Evolutionary conservation across 92 coral and sea anemone genomes (phyloP).

Genomic region (Parazoanthus darwini): DNA sequence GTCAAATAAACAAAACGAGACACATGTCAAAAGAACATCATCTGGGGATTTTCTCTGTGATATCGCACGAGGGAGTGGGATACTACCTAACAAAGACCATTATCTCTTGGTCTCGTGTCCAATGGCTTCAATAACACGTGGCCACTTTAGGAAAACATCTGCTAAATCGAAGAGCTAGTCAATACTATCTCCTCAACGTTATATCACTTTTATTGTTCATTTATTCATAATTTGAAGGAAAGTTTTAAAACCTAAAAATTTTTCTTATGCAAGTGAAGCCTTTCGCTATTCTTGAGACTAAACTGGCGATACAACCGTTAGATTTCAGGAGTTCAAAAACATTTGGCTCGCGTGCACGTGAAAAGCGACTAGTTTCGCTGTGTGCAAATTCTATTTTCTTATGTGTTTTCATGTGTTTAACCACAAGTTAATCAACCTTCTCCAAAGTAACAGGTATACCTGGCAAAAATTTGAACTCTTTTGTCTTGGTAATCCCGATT

Average conservation of each 20-base stretch:
- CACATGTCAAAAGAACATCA: conserved; percentile 37
- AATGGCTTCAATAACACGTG: conserved; percentile 19
- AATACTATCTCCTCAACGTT: neutral
- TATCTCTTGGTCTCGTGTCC: neutral
- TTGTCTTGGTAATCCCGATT: conserved; percentile 24
- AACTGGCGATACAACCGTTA: neutral
- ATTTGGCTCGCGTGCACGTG: neutral
- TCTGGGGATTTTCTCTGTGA: conserved; percentile 41
- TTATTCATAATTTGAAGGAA: conserved; percentile 8
- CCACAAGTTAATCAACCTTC: conserved; percentile 31
- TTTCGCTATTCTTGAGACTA: neutral
- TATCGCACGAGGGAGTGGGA: conserved; percentile 21
- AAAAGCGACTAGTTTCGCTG: neutral
- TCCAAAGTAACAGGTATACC: conserved; percentile 51
- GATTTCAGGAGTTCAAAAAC: neutral
- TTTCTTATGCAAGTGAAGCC: neutral
- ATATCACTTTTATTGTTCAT: conserved; percentile 8
- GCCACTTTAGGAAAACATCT: conserved; percentile 31
- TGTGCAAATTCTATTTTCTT: neutral
- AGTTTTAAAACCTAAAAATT: neutral
- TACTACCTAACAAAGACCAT: conserved; percentile 3
- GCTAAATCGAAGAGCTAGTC: conserved; percentile 14
- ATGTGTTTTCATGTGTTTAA: neutral
- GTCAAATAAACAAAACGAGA: conserved; percentile 11
- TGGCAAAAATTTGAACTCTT: conserved; percentile 37